Conservation (phyloP, 2,797 vertebrate species). For the Microctenopoma steveboyesi region DNA sequence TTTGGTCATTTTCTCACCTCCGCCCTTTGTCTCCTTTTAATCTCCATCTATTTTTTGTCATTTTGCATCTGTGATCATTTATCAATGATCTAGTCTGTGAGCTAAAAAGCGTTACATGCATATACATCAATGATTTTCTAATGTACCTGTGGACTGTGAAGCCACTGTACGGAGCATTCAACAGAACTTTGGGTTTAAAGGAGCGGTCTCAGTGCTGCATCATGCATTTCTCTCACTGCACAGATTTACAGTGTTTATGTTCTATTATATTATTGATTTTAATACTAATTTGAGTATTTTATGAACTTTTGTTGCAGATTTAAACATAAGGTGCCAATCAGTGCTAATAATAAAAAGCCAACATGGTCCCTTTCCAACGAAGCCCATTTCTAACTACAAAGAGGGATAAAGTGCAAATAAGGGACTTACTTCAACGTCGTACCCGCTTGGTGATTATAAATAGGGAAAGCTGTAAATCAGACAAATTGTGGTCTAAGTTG, state of each 20-base stretch:
- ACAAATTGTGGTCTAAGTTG: slow-evolving; percentile 49
- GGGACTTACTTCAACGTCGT: slow-evolving; percentile 17
- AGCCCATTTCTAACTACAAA: slow-evolving; percentile 31
- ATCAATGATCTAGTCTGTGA: no score
- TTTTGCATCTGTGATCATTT: no score
- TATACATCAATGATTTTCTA: no score
- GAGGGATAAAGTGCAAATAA: slow-evolving; percentile 30
- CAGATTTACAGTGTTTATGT: background rate
- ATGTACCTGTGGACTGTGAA: no score
- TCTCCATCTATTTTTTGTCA: no score
- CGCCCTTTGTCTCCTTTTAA: no score
- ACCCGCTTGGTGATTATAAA: slow-evolving; percentile 50
- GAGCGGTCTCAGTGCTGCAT: background rate
- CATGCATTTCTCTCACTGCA: background rate
- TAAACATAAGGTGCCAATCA: slow-evolving; percentile 9
- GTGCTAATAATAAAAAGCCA: slow-evolving; percentile 19
- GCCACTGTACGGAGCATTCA: no score
- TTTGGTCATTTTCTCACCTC: no score
- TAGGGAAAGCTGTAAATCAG: slow-evolving; percentile 46
- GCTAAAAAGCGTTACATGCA: no score
- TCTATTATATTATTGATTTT: background rate
- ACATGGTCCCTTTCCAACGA: slow-evolving; percentile 22
- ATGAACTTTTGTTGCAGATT: background rate
- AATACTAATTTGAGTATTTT: background rate
- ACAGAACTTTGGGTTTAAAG: no score